Conservation (phyloP, 2,888 invertebrate genomes). For the Meandrusa payeni region DNA sequence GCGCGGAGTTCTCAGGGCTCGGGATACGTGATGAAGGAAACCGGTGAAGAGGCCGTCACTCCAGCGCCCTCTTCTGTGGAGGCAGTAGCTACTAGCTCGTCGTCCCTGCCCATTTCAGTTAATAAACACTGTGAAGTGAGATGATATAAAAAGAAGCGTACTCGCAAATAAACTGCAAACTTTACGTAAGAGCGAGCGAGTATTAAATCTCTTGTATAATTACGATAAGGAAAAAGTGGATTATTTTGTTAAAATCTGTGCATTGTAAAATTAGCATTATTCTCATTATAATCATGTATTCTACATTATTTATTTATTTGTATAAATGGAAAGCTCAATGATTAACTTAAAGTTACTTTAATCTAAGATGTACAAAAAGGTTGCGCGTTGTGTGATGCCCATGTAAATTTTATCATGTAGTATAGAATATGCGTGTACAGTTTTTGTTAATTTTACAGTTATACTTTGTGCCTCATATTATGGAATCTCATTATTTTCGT, state of each 20-base stretch:
- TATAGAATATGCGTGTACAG: constrained; percentile 41
- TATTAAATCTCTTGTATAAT: constrained; percentile 47
- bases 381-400: constrained; percentile 66
- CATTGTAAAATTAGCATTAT: constrained; percentile 50
- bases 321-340: constrained; percentile 79
- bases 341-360: constrained; percentile 69
- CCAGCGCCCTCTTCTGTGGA: constrained; percentile 30
- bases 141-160: constrained; percentile 84
- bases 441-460: constrained; percentile 33
- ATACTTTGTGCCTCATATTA: constrained; percentile 68
- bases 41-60: constrained; percentile 39
- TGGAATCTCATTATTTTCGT: constrained; percentile 68
- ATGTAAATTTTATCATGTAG: constrained; percentile 68
- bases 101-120: constrained; percentile 75
- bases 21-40: constrained; percentile 81
- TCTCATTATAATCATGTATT: constrained; percentile 49
- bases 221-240: no score
- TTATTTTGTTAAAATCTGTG: constrained; percentile 49
- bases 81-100: constrained; percentile 30
- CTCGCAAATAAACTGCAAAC: constrained; percentile 33
- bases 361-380: constrained; percentile 57
- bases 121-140: constrained; percentile 94
- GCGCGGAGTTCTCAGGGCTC: constrained; percentile 90
- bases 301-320: constrained; percentile 69
- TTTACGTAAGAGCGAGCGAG: constrained; percentile 34